Conservation (phyloP, 2,888 invertebrate genomes). For the Embidobia sp. region DNA sequence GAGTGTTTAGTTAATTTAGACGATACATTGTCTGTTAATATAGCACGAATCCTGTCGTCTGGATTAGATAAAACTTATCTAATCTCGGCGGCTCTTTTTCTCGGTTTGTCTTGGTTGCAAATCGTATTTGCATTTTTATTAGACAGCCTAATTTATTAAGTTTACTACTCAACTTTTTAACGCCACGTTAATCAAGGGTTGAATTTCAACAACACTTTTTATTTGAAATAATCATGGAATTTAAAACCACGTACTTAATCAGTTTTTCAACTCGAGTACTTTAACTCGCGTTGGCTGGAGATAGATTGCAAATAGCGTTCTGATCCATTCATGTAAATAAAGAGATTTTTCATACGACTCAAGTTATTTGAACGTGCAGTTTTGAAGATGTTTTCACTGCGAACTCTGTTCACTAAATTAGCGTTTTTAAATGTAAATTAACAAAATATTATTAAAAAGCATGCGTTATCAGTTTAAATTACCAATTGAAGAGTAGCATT, state of each 20-base stretch:
- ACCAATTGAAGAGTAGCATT: slow-evolving; percentile 21
- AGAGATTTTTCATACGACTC: slow-evolving; percentile 12
- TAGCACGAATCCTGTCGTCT: slow-evolving; percentile 11
- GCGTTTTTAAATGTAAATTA: slow-evolving; percentile 31
- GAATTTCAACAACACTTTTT: slow-evolving; percentile 9
- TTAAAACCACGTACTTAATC: slow-evolving; percentile 5
- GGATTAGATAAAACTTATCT: slow-evolving; percentile 49
- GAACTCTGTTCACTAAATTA: slow-evolving; percentile 3
- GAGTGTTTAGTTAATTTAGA: slow-evolving; percentile 46
- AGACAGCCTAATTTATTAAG: slow-evolving; percentile 40
- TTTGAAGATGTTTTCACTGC: slow-evolving; percentile 20
- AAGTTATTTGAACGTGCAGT: slow-evolving; percentile 14
- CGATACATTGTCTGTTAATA: slow-evolving; percentile 38
- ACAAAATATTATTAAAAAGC: slow-evolving; percentile 31
- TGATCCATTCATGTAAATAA: slow-evolving; percentile 18
- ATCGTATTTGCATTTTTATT: slow-evolving; percentile 46
- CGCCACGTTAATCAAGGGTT: slow-evolving; percentile 26
- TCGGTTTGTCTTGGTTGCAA: slow-evolving; percentile 5
- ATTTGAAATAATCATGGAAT: slow-evolving; percentile 15
- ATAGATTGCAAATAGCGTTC: slow-evolving; percentile 22
- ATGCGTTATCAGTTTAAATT: slow-evolving; percentile 33
- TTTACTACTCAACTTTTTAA: slow-evolving; percentile 23
- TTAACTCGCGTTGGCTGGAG: slow-evolving; percentile 1
- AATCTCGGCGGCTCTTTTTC: slow-evolving; percentile 38
- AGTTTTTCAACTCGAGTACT: slow-evolving; percentile 24